phyloP scores from a whole-genome alignment of 2,888 invertebrate species.

The Torymus auratus region DNA sequence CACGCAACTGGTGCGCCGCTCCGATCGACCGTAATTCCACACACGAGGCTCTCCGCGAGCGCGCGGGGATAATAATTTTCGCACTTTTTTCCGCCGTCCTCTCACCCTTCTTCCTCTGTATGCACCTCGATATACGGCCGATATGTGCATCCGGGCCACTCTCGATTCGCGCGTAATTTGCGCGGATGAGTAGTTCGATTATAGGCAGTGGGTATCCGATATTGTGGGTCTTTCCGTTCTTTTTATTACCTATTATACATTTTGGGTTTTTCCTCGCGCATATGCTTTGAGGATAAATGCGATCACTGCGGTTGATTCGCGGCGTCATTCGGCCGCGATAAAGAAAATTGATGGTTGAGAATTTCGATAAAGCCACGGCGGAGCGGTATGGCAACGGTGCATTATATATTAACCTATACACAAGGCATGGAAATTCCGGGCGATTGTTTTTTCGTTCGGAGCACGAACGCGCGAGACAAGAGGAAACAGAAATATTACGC shows the following conservation, averaged over 20 bases:
- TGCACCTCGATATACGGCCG: constrained; percentile 24
- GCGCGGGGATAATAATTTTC: constrained; percentile 35
- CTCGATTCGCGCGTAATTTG: not conserved
- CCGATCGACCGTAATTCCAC: constrained; percentile 52
- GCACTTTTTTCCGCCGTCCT: constrained; percentile 39
- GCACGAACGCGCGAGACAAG: constrained; percentile 24
- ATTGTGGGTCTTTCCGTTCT: not conserved
- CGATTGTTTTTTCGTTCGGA: constrained; percentile 45
- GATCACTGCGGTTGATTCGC: constrained; percentile 11
- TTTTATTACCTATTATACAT: not conserved
- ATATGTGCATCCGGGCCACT: constrained; percentile 52
- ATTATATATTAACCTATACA: not conserved
- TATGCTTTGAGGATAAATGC: not conserved
- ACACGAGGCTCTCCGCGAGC: constrained; percentile 12
- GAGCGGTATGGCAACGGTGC: too few species aligned
- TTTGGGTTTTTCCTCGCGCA: not conserved
- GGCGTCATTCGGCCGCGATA: constrained; percentile 21
- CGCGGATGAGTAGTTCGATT: not conserved
- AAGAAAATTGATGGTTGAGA: constrained; percentile 54
- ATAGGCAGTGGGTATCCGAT: not conserved
- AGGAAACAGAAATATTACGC: constrained; percentile 57
- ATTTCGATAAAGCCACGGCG: constrained; percentile 48
- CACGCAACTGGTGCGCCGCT: constrained; percentile 62
- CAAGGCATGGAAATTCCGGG: constrained; percentile 19
- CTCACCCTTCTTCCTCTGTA: constrained; percentile 21